A percentile compares a stretch with the other conserved stretches of the same genome.
phyloP scores from a whole-genome alignment of 2,797 vertebrate genomes.

The Delichon dasypus region DNA sequence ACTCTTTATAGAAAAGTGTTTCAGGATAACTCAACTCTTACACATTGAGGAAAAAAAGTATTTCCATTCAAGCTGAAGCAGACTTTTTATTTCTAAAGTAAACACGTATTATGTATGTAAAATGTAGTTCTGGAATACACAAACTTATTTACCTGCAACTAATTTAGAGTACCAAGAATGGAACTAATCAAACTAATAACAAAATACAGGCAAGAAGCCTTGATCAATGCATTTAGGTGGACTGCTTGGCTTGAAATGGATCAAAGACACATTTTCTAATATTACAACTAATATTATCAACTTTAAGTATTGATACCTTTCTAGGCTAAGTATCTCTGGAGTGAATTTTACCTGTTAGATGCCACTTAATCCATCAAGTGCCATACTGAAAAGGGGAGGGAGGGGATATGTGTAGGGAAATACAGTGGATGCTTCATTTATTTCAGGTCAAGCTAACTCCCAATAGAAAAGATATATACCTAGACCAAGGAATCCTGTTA shows the following conservation, averaged over 20 bases:
- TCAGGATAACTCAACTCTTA: background rate
- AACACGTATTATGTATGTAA: background rate
- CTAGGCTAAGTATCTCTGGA: background rate
- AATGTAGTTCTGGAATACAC: background rate
- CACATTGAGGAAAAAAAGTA: background rate
- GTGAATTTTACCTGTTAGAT: background rate
- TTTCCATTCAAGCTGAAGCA: background rate
- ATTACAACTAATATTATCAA: background rate
- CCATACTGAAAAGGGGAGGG: background rate
- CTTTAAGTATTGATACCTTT: background rate
- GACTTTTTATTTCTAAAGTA: background rate
- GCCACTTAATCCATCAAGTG: background rate
- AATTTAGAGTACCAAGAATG: background rate
- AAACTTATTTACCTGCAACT: background rate
- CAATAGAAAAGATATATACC: background rate
- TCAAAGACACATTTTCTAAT: background rate
- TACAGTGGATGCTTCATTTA: background rate
- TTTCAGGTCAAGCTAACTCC: background rate
- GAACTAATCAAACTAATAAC: background rate
- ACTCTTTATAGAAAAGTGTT: background rate
- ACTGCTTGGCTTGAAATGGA: background rate
- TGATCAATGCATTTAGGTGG: background rate
- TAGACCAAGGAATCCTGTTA: background rate
- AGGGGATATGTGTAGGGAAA: background rate
- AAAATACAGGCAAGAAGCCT: background rate